Percentiles rank a stretch among this genome's conserved stretches.
phyloP scores from a whole-genome alignment of 1,140 invertebrate genomes.

The Danaus plexippus region DNA sequence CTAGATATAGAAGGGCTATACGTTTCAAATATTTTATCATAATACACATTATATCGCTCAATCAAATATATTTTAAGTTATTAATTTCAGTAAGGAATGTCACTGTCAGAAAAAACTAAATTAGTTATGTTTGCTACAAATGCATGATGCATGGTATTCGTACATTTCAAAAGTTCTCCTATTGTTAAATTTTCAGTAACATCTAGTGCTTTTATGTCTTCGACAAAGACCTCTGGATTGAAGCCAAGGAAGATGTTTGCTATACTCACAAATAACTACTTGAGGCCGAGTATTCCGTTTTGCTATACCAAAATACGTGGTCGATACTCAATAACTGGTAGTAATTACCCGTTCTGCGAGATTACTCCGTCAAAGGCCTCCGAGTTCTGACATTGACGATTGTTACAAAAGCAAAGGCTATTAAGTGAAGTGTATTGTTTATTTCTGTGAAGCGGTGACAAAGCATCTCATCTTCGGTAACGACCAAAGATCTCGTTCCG shows the following conservation, averaged over 20 bases:
- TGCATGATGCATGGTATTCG: no score
- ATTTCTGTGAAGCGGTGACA: slow-evolving; percentile 10
- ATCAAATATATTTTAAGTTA: no score
- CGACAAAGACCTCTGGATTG: slow-evolving; percentile 50
- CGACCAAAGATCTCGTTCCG: no score
- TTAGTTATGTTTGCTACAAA: no score
- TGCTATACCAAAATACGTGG: slow-evolving; percentile 44
- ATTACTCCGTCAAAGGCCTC: slow-evolving; percentile 25
- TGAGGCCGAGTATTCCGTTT: slow-evolving; percentile 36
- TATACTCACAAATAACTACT: slow-evolving; percentile 58
- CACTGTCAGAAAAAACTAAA: no score
- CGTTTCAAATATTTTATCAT: no score
- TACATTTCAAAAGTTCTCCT: no score
- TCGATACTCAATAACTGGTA: slow-evolving; percentile 31
- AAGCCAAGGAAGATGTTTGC: slow-evolving; percentile 65
- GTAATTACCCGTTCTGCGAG: slow-evolving; percentile 40
- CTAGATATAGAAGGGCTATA: no score
- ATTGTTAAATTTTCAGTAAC: not conserved
- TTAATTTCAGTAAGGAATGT: no score
- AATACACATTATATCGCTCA: no score
- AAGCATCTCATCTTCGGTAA: slow-evolving; percentile 1
- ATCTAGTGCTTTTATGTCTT: slow-evolving; percentile 26
- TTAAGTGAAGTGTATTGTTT: slow-evolving; percentile 14
- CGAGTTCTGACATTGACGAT: slow-evolving; percentile 19
- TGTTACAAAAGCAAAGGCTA: slow-evolving; percentile 15